A percentile compares a stretch with the other conserved stretches of the same genome.
Conservation (phyloP, 2,888 invertebrate genomes). For the Willowsia nigromaculata region DNA sequence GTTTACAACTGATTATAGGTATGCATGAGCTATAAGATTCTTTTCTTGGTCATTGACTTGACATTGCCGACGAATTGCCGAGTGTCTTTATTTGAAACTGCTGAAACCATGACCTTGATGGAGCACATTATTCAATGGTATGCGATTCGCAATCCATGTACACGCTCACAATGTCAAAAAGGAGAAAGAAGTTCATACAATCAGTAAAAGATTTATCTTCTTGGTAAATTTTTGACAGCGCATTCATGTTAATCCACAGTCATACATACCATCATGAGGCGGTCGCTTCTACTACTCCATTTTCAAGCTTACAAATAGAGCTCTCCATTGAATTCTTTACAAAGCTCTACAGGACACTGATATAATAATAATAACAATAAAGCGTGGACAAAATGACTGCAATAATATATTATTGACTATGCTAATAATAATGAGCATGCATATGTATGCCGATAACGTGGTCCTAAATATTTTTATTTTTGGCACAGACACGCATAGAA, state of each 20-base stretch:
- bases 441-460: not conserved
- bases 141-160: not conserved
- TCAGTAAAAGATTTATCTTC: not conserved
- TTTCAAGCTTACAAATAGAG: not conserved
- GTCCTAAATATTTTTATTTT: slow-evolving; percentile 4
- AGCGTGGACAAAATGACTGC: slow-evolving; percentile 32
- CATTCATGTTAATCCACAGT: not conserved
- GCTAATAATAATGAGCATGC: slow-evolving; percentile 1
- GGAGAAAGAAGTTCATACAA: not conserved
- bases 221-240: slow-evolving; percentile 2
- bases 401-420: not conserved
- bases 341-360: not conserved
- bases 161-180: not conserved
- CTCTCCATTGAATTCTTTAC: not conserved
- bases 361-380: slow-evolving; percentile 16
- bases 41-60: slow-evolving; percentile 41
- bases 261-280: not conserved
- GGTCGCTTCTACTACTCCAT: not conserved
- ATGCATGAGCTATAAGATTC: not conserved
- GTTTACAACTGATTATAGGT: not conserved
- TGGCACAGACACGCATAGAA: not conserved
- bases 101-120: slow-evolving; percentile 40
- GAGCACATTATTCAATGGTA: not conserved
- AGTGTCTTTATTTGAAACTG: not conserved
- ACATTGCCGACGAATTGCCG: not conserved